phyloP scores from a whole-genome alignment of 2,113 vertebrate species.

The Oenanthe oenanthe region DNA sequence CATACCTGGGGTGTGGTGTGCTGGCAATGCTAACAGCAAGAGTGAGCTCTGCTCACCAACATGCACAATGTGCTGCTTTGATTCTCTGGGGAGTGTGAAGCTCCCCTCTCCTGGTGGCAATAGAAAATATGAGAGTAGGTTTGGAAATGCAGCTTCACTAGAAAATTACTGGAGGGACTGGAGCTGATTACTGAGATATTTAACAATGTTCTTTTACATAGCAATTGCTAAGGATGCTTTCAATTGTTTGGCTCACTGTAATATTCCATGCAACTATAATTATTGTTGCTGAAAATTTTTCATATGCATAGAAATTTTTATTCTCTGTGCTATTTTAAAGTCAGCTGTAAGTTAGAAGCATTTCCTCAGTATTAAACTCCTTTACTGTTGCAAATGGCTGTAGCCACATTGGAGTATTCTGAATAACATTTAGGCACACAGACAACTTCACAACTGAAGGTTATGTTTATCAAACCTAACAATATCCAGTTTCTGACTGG shows the following conservation, averaged over 20 bases:
- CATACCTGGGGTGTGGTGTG: neutral
- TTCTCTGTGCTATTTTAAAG: neutral
- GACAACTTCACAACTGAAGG: neutral
- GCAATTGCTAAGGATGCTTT: neutral
- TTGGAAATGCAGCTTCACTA: neutral
- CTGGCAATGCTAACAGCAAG: neutral
- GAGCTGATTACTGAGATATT: neutral
- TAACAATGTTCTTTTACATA: neutral
- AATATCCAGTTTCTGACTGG: neutral
- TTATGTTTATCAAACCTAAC: neutral
- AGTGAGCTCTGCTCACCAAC: neutral
- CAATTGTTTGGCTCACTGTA: neutral
- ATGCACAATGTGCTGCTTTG: neutral
- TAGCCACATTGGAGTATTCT: neutral
- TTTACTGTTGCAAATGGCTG: neutral
- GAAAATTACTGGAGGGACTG: neutral
- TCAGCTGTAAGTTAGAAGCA: neutral
- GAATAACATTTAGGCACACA: neutral
- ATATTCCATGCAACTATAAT: neutral
- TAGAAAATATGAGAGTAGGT: neutral
- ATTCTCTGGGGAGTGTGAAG: accelerated
- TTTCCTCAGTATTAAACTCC: neutral
- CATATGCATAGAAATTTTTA: neutral
- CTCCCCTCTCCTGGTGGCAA: neutral
- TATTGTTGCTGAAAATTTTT: neutral